A percentile compares a stretch with the other conserved stretches of the same genome.
These are phyloP conservation scores for Escarpia spicata DNA, from an alignment of 2,888 invertebrate species.

Conservation along the genomic window DNA sequence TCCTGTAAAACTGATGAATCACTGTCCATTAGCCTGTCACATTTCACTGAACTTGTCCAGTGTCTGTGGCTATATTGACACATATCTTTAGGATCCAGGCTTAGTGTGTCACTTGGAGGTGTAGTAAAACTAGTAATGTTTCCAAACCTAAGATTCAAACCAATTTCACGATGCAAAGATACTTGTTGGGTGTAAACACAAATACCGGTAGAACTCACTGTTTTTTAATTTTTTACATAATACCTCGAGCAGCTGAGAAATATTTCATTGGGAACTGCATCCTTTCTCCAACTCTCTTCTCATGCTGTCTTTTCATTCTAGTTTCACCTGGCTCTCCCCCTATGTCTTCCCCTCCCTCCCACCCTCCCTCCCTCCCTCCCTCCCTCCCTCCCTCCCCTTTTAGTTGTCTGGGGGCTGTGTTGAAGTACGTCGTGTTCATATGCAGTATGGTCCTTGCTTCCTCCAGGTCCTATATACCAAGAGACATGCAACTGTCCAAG, in stretches of 20 bases:
- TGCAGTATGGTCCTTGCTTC: neutral
- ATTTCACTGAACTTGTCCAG: neutral
- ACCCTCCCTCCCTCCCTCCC: no score
- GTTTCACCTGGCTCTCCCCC: neutral
- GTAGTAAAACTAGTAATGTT: neutral
- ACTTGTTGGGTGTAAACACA: neutral
- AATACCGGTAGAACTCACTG: no score
- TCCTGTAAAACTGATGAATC: neutral
- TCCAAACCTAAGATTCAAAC: neutral
- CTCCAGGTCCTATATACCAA: slow-evolving; percentile 75
- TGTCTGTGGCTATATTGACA: neutral
- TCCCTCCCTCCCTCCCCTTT: no score
- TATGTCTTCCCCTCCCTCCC: no score
- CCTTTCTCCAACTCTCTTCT: no score
- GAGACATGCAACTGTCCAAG: slow-evolving; percentile 88
- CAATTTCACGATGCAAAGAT: neutral
- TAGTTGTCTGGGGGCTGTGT: no score
- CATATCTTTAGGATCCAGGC: neutral
- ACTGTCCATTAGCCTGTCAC: neutral
- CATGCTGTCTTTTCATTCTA: neutral
- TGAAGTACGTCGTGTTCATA: neutral
- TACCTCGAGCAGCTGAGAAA: no score
- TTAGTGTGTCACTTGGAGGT: neutral
- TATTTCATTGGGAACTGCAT: no score
- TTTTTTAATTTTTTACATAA: no score